Evolutionary conservation across 2,888 invertebrate genomes (phyloP), one percentile per base, ranked within the genome.

Genomic region (Dryobotodes eremita): DNA sequence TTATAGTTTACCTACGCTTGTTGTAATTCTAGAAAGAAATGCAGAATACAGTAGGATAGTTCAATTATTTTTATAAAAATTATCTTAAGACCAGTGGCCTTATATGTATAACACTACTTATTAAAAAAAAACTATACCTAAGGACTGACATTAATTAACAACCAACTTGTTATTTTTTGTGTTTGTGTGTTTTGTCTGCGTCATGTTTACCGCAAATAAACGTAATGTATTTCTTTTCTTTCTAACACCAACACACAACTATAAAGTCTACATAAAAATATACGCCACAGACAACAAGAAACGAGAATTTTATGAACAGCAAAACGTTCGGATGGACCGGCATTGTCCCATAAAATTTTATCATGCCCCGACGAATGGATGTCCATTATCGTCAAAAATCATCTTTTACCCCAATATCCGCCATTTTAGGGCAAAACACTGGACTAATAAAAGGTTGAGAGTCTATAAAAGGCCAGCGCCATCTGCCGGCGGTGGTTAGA

Each of bases 341-440:
- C 72, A 77, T 78, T 80, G 79, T 59, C 65, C 61, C 77, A 82
- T 88, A 88, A 89, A 88, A 89, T 83, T 83, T 86, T 86, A 87
- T 83, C 79, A 85, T 80, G 62, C 78, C 48, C 62, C 80, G 46
- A 69, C 80, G 79, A 86, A 88, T 89, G 80, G 80, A 13, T 59
- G 48, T 79, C 86, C 85, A 85, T 88, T 88, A 87, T 87, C 88
- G 80, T 89, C 83, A 81, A 89, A 88, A 87, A 82, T 89, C 83
- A 89, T 89, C 85, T 88, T 82, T 68, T 26, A 50, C 77, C 71
- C 77, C 80, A 79, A 86, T 85, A 87, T 83, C 85, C 50, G 72
- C 68, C 86, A 80, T 82, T 85, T 80, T 75, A 73, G 80, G 68
- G 69, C 75, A 81, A 86, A 88, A 88, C 86, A 86, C 77, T 79